phyloP scores from a whole-genome alignment of 1,140 invertebrate genomes.

The Palaemon carinicauda region DNA sequence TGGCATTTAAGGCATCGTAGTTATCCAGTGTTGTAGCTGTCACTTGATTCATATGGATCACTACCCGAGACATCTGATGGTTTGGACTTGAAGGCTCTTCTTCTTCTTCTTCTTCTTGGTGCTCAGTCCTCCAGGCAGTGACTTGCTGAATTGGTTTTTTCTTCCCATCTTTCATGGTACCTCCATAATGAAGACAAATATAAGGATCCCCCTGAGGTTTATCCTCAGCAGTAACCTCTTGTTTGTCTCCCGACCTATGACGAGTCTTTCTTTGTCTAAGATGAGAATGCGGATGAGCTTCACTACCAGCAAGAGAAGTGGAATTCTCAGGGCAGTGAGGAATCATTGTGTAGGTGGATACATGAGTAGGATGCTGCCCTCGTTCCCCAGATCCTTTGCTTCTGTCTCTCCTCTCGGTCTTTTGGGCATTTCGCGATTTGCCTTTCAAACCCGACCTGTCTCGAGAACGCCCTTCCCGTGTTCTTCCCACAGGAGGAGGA shows the following conservation, averaged over 20 bases:
- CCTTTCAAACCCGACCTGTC: too few relatives aligned
- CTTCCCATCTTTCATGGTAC: background rate
- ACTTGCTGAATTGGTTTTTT: background rate
- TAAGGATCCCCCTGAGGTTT: background rate
- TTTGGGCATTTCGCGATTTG: too few relatives aligned
- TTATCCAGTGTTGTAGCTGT: background rate
- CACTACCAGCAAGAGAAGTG: too few relatives aligned
- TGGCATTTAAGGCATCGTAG: background rate
- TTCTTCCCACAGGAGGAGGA: too few relatives aligned
- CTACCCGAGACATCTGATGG: background rate
- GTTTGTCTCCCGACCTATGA: background rate
- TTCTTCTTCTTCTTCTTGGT: background rate
- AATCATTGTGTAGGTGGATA: too few relatives aligned
- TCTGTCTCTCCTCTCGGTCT: too few relatives aligned
- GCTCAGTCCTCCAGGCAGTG: background rate
- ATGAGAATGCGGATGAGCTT: background rate
- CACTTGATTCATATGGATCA: background rate
- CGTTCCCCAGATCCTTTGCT: too few relatives aligned
- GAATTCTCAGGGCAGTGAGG: too few relatives aligned
- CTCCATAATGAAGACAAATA: background rate
- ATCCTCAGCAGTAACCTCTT: background rate
- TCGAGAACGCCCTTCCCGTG: too few relatives aligned
- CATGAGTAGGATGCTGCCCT: too few relatives aligned
- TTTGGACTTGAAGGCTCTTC: background rate
- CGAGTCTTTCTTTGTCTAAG: background rate